These are phyloP conservation scores for Pseudomyrmex dendroicus DNA, from an alignment of 1,140 invertebrate genomes.

Conservation along the genomic window DNA sequence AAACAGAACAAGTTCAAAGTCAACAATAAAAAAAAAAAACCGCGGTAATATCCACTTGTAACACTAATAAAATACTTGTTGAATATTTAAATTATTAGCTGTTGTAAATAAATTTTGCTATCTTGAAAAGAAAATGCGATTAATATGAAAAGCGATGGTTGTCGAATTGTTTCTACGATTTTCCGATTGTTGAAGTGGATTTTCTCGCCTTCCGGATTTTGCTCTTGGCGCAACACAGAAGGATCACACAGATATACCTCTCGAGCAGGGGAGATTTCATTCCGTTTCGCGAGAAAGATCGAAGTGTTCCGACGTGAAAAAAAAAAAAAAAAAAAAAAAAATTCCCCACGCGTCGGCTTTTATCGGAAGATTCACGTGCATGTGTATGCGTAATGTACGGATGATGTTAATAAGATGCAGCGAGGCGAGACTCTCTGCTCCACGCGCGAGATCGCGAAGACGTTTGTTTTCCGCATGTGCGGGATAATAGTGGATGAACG, in stretches of 20 bases:
- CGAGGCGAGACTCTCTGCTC: slow-evolving; percentile 48
- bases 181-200: not conserved
- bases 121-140: not conserved
- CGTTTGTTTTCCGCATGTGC: slow-evolving; percentile 37
- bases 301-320: slow-evolving; percentile 18
- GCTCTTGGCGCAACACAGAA: not conserved
- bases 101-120: not conserved
- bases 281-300: too few relatives aligned
- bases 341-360: not conserved
- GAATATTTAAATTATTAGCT: not conserved
- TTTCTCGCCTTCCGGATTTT: not conserved
- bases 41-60: not conserved
- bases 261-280: not conserved
- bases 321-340: not conserved
- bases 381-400: slow-evolving; percentile 40
- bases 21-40: not conserved
- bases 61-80: not conserved
- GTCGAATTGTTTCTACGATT: not conserved
- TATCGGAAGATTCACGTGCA: slow-evolving; percentile 34
- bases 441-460: slow-evolving; percentile 29
- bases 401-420: slow-evolving; percentile 58
- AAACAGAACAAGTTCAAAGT: not conserved
- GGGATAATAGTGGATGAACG: slow-evolving; percentile 9
- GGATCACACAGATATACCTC: not conserved
- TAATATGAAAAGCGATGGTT: not conserved